Percentiles rank a stretch among this genome's conserved stretches.
Conservation (phyloP, 2,113 vertebrate genomes). For the Thamnaconus septentrionalis region DNA sequence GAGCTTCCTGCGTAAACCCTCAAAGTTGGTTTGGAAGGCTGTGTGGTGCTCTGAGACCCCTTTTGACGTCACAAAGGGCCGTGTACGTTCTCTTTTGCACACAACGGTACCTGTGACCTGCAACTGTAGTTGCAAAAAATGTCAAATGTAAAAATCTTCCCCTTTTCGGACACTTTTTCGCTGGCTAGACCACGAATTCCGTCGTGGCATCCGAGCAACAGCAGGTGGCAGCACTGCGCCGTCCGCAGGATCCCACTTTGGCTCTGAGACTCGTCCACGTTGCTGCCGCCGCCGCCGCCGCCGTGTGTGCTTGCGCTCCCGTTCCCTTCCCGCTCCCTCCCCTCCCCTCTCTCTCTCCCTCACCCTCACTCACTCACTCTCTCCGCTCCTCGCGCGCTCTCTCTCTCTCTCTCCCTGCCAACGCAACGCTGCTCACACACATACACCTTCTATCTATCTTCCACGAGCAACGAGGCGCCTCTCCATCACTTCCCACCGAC, state of each 20-base stretch:
- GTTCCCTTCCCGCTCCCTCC: slow-evolving; percentile 44
- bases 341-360: slow-evolving; percentile 62
- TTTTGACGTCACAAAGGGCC: too few relatives aligned
- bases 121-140: too few relatives aligned
- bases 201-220: slow-evolving; percentile 18
- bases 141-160: too few relatives aligned
- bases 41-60: too few relatives aligned
- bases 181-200: background rate
- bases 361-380: slow-evolving; percentile 30
- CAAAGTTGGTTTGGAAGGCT: too few relatives aligned
- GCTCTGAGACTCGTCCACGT: slow-evolving; percentile 67
- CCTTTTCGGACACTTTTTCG: too few relatives aligned
- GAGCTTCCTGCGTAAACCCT: too few relatives aligned
- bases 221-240: slow-evolving; percentile 78
- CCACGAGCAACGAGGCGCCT: slow-evolving; percentile 67
- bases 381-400: slow-evolving; percentile 59
- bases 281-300: slow-evolving; percentile 60
- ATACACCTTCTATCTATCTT: slow-evolving; percentile 73
- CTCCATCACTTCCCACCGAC: slow-evolving; percentile 68
- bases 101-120: too few relatives aligned
- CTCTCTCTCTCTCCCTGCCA: slow-evolving; percentile 57
- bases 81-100: too few relatives aligned
- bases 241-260: slow-evolving; percentile 43
- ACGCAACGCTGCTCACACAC: slow-evolving; percentile 62
- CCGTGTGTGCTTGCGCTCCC: slow-evolving; percentile 54